Evolutionary conservation across 2,797 vertebrate genomes (phyloP).

Genomic region (Neopelma chrysocephalum): DNA sequence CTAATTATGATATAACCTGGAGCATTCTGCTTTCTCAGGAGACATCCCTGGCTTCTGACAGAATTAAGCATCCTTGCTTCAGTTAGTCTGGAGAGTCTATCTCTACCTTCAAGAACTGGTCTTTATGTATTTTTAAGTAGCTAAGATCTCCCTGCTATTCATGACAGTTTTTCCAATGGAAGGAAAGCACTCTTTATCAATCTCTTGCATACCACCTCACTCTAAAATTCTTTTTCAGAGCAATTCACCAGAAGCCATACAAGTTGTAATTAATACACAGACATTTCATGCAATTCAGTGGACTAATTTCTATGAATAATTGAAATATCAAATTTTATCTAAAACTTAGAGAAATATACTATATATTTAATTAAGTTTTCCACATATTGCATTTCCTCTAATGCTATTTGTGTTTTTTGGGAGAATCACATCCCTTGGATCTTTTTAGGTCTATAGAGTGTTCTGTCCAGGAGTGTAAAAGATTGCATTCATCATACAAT

Average conservation of each 20-base stretch:
- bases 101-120: neutral
- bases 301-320: neutral
- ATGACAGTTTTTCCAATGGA: neutral
- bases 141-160: neutral
- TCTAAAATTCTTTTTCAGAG: neutral
- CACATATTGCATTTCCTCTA: neutral
- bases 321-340: neutral
- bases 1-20: neutral
- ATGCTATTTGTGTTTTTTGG: neutral
- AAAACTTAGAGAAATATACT: neutral
- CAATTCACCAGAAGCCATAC: neutral
- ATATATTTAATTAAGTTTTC: neutral
- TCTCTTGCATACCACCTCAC: neutral
- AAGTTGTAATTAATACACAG: neutral
- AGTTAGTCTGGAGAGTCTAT: neutral
- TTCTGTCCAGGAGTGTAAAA: neutral
- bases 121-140: neutral
- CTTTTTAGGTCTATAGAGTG: neutral
- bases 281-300: neutral
- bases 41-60: neutral
- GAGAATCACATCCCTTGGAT: neutral
- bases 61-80: neutral
- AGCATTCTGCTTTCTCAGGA: neutral
- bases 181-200: neutral
- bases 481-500: neutral